Conservation (phyloP, 2,113 vertebrate species). For the Gobius niger region DNA sequence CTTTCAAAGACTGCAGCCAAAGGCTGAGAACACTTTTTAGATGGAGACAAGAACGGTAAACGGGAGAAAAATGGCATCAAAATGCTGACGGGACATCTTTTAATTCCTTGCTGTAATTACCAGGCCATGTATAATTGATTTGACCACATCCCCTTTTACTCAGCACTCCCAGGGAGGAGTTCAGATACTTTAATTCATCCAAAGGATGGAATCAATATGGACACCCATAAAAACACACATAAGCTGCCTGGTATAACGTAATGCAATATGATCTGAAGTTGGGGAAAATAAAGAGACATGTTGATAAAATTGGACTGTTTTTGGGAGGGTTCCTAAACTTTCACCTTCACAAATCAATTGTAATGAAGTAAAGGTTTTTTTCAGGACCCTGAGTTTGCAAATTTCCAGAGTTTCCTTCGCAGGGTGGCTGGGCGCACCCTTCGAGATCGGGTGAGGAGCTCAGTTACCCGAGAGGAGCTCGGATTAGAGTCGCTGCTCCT, state of each 20-base stretch:
- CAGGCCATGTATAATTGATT: slow-evolving; percentile 79
- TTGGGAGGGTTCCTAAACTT: no score
- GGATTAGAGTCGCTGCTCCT: no score
- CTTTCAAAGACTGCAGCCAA: slow-evolving; percentile 48
- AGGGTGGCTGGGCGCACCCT: no score
- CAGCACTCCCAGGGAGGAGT: slow-evolving; percentile 61
- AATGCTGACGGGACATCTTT: slow-evolving; percentile 76
- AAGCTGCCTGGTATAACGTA: neutral
- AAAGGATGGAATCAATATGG: slow-evolving; percentile 50
- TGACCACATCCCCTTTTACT: slow-evolving; percentile 72
- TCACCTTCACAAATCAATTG: no score
- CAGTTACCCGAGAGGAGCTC: no score
- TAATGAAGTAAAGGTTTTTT: no score
- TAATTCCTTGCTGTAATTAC: slow-evolving; percentile 79
- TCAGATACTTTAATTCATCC: slow-evolving; percentile 68
- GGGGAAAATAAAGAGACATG: neutral
- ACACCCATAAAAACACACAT: slow-evolving; percentile 12
- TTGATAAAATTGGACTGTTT: no score
- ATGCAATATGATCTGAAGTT: no score
- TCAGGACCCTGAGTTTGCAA: no score
- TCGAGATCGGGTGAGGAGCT: no score
- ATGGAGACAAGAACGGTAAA: slow-evolving; percentile 11
- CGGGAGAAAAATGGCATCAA: slow-evolving; percentile 27
- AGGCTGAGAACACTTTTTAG: slow-evolving; percentile 42
- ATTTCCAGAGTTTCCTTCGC: no score